Conservation (phyloP, 1,140 invertebrate species). For the Holotrichia oblita region DNA sequence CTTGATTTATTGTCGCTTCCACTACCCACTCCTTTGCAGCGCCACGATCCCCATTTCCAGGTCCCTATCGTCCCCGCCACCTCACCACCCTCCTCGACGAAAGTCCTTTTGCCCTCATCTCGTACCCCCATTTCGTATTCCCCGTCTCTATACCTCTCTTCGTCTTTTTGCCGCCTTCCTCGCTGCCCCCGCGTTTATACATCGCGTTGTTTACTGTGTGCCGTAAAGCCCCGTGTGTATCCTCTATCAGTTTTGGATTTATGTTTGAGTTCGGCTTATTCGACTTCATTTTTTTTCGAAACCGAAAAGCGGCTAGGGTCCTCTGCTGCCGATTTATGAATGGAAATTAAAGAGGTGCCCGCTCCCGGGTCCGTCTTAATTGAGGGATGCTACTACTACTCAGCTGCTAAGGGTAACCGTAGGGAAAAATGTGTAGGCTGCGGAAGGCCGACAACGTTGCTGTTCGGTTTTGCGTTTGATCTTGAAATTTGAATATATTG, state of each 20-base stretch:
- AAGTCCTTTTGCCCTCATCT: slow-evolving; percentile 41
- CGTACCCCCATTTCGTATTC: slow-evolving; percentile 38
- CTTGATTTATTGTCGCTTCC: slow-evolving; percentile 69
- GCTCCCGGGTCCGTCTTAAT: slow-evolving; percentile 26
- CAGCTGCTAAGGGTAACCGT: slow-evolving; percentile 21
- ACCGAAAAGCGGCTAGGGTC: slow-evolving; percentile 5
- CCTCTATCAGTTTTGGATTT: slow-evolving; percentile 39
- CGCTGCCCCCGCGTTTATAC: slow-evolving; percentile 4
- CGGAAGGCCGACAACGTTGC: background rate
- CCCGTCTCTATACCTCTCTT: slow-evolving; percentile 18
- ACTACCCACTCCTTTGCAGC: slow-evolving; percentile 47
- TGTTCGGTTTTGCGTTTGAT: slow-evolving; percentile 30
- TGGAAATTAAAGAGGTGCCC: slow-evolving; percentile 32
- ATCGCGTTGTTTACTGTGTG: slow-evolving; percentile 54
- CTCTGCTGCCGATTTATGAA: slow-evolving; percentile 28
- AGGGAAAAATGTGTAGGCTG: slow-evolving; percentile 14
- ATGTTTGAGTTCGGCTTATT: slow-evolving; percentile 38
- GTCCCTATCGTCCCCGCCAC: too few species aligned
- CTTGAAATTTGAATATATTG: slow-evolving; percentile 23
- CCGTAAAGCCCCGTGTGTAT: slow-evolving; percentile 14
- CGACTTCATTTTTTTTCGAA: slow-evolving; percentile 35
- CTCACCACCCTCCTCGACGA: slow-evolving; percentile 47
- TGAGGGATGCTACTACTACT: slow-evolving; percentile 17
- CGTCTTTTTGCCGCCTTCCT: slow-evolving; percentile 46
- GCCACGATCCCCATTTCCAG: slow-evolving; percentile 37